phyloP scores from a whole-genome alignment of 2,113 vertebrate species.

The Sinocyclocheilus anshuiensis region DNA sequence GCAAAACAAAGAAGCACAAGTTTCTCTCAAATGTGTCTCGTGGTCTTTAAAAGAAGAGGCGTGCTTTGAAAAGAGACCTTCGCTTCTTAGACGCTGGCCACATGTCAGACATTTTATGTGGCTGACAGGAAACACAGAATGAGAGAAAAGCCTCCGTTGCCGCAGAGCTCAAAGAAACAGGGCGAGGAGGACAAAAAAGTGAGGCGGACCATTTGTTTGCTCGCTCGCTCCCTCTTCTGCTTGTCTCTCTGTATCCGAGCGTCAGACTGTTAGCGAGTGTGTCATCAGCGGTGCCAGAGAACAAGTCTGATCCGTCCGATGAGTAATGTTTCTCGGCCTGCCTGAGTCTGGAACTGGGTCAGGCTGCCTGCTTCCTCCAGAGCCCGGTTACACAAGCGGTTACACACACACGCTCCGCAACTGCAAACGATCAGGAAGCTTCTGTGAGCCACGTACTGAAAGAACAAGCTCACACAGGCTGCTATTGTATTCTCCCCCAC shows the following conservation, averaged over 20 bases:
- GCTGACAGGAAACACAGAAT: conserved; percentile 63
- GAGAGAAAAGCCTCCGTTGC: conserved; percentile 49
- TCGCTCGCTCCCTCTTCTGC: conserved; percentile 22
- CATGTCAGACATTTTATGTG: conserved; percentile 78
- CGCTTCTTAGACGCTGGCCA: conserved; percentile 57
- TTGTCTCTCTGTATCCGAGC: conserved; percentile 39
- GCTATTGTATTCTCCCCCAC: conserved; percentile 20
- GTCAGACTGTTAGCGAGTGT: neutral
- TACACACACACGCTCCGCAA: conserved; percentile 36
- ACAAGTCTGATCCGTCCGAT: conserved; percentile 26
- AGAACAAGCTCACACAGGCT: conserved; percentile 23
- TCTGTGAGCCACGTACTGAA: conserved; percentile 46
- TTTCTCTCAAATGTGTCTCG: conserved; percentile 7
- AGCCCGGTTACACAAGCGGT: conserved; percentile 71
- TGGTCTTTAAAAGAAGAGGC: conserved; percentile 42
- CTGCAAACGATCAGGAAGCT: conserved; percentile 55
- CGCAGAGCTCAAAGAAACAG: conserved; percentile 56
- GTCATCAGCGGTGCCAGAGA: conserved; percentile 37
- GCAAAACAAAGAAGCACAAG: conserved; percentile 59
- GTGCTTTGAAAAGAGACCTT: conserved; percentile 39
- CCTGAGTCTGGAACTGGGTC: conserved; percentile 47
- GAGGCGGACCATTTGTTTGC: conserved; percentile 39
- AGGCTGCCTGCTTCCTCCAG: conserved; percentile 48
- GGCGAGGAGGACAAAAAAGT: conserved; percentile 46
- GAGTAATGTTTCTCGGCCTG: conserved; percentile 24